Evolutionary conservation across 2,888 invertebrate genomes (phyloP).

Genomic region (Hyalella azteca): DNA sequence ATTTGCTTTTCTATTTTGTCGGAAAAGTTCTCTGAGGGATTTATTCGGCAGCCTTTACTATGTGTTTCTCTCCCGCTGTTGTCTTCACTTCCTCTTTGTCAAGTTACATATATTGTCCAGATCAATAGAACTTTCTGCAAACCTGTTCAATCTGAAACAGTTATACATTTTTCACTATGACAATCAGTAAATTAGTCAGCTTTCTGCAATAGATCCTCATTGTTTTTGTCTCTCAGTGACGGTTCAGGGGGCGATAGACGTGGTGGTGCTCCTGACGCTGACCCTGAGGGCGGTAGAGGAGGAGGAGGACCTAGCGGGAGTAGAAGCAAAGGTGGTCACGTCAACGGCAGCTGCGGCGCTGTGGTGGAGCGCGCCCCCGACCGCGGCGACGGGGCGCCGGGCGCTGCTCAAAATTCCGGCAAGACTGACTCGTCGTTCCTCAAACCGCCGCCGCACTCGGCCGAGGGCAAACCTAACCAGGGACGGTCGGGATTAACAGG

Average conservation of each 20-base stretch:
- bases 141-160: too few species aligned
- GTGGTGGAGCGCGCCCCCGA: constrained; percentile 3
- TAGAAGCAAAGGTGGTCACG: neutral
- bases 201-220: too few species aligned
- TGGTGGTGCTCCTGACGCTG: constrained; percentile 42
- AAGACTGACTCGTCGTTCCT: neutral
- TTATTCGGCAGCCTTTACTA: too few species aligned
- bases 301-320: constrained; percentile 59
- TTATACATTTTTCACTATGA: too few species aligned
- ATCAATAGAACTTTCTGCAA: too few species aligned
- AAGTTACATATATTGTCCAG: too few species aligned
- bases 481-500: constrained; percentile 7
- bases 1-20: too few species aligned
- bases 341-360: constrained; percentile 24
- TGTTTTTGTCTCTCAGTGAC: neutral
- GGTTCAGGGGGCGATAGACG: neutral
- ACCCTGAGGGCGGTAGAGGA: constrained; percentile 60
- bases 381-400: neutral
- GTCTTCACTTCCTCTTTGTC: too few species aligned
- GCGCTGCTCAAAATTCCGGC: neutral
- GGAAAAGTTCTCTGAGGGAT: too few species aligned
- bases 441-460: neutral
- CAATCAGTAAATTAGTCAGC: too few species aligned
- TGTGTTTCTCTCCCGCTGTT: too few species aligned
- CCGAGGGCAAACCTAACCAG: neutral